Conservation (phyloP, 2,113 vertebrate species). For the Sorex araneus region DNA sequence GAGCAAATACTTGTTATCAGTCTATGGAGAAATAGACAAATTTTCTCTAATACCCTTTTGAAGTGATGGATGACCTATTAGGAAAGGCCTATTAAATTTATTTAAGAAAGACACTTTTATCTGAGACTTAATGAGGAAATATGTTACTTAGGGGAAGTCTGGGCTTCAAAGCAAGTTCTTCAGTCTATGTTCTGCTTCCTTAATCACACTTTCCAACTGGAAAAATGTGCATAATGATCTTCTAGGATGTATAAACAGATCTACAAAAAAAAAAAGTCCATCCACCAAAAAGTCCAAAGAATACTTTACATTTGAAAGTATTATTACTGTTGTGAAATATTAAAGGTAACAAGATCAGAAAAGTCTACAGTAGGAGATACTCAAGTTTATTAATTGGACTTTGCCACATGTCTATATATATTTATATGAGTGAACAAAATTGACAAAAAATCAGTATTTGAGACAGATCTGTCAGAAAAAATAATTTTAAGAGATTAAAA, state of each 20-base stretch:
- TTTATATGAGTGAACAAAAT: conserved; percentile 20
- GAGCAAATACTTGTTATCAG: not conserved
- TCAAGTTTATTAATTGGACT: conserved; percentile 34
- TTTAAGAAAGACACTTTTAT: not conserved
- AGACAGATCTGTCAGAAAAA: conserved; percentile 41
- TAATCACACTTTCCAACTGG: conserved; percentile 33
- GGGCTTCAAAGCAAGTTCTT: not conserved
- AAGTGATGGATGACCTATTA: not conserved
- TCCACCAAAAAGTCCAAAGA: no score
- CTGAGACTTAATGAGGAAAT: conserved; percentile 20
- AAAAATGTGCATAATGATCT: conserved; percentile 60
- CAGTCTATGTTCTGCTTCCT: not conserved
- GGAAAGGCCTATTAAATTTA: not conserved
- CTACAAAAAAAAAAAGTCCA: no score
- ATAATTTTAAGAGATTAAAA: no score
- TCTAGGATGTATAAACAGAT: not conserved
- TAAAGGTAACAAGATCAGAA: conserved; percentile 41
- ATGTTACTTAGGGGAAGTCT: not conserved
- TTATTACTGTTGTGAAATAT: conserved; percentile 24
- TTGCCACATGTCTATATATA: conserved; percentile 10
- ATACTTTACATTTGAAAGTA: conserved; percentile 27
- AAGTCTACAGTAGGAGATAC: not conserved
- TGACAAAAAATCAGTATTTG: conserved; percentile 16
- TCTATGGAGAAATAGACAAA: not conserved
- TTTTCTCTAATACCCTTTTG: not conserved